Evolutionary conservation across 2,113 vertebrate species (phyloP), one percentile per base, ranked within the genome.

Genomic region (Psilopogon haemacephalus): DNA sequence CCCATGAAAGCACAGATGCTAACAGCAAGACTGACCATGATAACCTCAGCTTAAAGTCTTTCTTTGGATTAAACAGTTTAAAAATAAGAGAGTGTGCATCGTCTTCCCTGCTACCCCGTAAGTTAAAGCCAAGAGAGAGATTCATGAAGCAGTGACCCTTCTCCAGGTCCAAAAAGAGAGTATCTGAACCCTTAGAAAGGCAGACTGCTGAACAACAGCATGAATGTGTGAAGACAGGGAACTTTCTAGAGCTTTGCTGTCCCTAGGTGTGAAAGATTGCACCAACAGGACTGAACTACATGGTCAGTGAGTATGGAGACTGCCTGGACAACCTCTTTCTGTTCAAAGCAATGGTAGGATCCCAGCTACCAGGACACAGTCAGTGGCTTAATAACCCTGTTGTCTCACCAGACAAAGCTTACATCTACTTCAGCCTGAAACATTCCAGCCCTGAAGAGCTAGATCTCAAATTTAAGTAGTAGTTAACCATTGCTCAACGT

Each of bases 401-500:
- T 89, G 86, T 92, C 81, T 94, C 75, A 67, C 46, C 46, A 92
- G 59, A 88, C 71, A 94, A 77, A 93, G 80, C 86, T 92, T 64
- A 86, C 33, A 72, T 91, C 85, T 93, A 88, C 72, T 89, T 72
- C 76, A 75, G 67, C 44, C 88, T 78, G 63, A 71, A 82, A 75
- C 71, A 76, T 87, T 93, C 78, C 82, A 86, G 37, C 46, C 60
- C 74, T 71, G 26, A 94, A 86, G 52, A 74, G 42, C 52, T 83
- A 88, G 40, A 80, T 62, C 68, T 87, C 56, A 33, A 76, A 80
- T 81, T 85, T 88, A 90, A 88, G 40, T 12, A 72, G 27, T 24
- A 86, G 82, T 80, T 93, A 91, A 85, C 92, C 64, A 88, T 59
- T 91, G 78, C 33, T 50, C 64, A 75, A 50, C 59, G 78, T 84